These are phyloP conservation scores for Monomorium pharaonis DNA, from an alignment of 1,140 invertebrate genomes.

Conservation along the genomic window DNA sequence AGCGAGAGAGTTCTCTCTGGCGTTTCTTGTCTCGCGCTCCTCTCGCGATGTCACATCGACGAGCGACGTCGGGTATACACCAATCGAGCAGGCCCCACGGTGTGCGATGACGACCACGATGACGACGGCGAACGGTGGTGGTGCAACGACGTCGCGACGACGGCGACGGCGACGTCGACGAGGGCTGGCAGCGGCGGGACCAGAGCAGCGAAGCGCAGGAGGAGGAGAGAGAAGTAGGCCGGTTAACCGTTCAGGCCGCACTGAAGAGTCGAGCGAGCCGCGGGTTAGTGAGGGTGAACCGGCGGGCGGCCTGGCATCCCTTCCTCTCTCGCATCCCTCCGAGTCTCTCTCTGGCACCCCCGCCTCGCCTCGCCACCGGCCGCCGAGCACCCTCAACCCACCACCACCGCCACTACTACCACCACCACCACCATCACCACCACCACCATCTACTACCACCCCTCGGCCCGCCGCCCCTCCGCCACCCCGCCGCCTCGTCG, in stretches of 20 bases:
- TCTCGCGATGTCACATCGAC: conserved; percentile 36
- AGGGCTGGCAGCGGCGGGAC: conserved; percentile 32
- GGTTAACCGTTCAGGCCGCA: conserved; percentile 84
- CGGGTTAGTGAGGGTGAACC: conserved; percentile 79
- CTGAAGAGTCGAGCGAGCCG: conserved; percentile 77
- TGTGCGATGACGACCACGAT: conserved; percentile 42
- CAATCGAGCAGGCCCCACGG: conserved; percentile 4
- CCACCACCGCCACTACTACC: conserved; percentile 34
- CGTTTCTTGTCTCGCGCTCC: conserved; percentile 36
- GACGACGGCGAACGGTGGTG: conserved; percentile 25
- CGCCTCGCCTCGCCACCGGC: conserved; percentile 50
- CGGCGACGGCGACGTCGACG: conserved; percentile 16
- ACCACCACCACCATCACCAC: no score
- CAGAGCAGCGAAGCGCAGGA: conserved; percentile 26
- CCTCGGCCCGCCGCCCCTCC: conserved; percentile 57
- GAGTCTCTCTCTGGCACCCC: conserved; percentile 58
- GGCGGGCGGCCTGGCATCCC: conserved; percentile 71
- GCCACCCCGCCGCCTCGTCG: conserved; percentile 18
- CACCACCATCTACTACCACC: not conserved
- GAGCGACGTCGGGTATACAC: not conserved
- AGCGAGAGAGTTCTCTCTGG: conserved; percentile 28
- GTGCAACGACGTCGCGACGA: conserved; percentile 35
- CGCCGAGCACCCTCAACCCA: conserved; percentile 60
- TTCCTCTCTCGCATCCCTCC: conserved; percentile 61
- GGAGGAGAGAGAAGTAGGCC: conserved; percentile 79